These are phyloP conservation scores for Megalurothrips usitatus DNA, from an alignment of 2,888 invertebrate species.

Conservation along the genomic window DNA sequence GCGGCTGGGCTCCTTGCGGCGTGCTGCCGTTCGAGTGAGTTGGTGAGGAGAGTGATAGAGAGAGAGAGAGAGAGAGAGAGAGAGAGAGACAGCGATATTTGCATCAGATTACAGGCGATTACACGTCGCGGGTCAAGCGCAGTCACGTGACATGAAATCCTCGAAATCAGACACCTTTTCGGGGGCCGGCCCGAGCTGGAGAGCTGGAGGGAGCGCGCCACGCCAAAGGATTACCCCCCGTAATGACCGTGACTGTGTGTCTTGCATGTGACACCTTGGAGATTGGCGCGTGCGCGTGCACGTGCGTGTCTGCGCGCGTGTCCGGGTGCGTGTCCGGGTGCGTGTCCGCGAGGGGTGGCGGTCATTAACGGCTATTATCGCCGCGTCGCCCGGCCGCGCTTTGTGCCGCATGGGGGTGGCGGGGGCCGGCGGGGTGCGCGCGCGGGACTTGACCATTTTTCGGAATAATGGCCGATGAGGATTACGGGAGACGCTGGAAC, in stretches of 20 bases:
- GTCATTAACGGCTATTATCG: slow-evolving; percentile 20
- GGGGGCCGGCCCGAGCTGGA: background rate
- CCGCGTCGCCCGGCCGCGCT: background rate
- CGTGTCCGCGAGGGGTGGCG: background rate
- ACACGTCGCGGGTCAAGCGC: too few species aligned
- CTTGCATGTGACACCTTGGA: slow-evolving; percentile 1
- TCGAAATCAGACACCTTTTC: background rate
- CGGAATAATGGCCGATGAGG: too few species aligned
- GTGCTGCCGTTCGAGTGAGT: too few species aligned
- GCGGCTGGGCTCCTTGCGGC: too few species aligned
- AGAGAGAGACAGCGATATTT: too few species aligned
- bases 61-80: too few species aligned
- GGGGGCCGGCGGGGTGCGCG: background rate
- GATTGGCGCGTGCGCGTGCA: background rate
- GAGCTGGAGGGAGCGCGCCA: too few species aligned
- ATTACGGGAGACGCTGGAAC: too few species aligned
- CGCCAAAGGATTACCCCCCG: too few species aligned
- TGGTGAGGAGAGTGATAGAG: too few species aligned
- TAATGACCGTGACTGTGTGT: background rate
- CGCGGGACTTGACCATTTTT: background rate
- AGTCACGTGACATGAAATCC: background rate
- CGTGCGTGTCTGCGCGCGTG: background rate
- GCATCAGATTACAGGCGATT: too few species aligned
- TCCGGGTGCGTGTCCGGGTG: background rate
- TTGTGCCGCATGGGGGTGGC: background rate